Base-by-base conservation (phyloP, 2,797 vertebrate species). In the Perdix hodgsoniae region DNA sequence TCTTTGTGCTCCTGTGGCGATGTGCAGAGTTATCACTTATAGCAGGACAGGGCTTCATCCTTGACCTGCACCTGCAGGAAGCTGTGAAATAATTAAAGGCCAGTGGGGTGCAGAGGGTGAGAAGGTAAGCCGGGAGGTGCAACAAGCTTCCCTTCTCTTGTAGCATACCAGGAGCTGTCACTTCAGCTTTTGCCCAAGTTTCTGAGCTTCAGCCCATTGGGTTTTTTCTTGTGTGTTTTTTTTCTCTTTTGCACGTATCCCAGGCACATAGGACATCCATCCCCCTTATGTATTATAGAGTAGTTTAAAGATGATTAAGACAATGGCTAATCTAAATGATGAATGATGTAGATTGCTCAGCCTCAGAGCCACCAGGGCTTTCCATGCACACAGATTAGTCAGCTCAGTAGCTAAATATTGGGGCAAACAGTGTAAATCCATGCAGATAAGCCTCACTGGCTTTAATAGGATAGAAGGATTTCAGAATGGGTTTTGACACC, bases 271-370 rank as follows among this genome's bases (percentile, higher is more conserved):
- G 84, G 72, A 69, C 92, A 81, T 93, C 59, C 87, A 56, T 90
- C 93, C 88, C 82, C 47, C 80, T 83, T 92, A 94, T 95, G 79
- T 94, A 94, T 93, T 94, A 88, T 86, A 89, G 76, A 95, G 88
- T 50, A 94, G 77, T 88, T 96, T 96, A 94, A 92, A 94, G 88
- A 94, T 83, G 90, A 96, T 96, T 96, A 96, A 95, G 94, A 95
- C 93, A 96, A 95, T 87, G 84, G 86, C 86, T 89, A 94, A 95
- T 94, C 90, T 96, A 86, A 87, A 79, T 92, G 93, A 96, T 93
- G 94, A 97, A 92, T 82, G 60, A 90, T 88, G 94, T 85, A 91
- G 84, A 91, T 91, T 87, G 82, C 91, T 92, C 93, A 93, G 93
- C 78, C 84, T 86, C 71, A 90, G 90, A 90, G 94, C 88, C 88